These are phyloP conservation scores for Pongo pygmaeus DNA, from an alignment of 2,113 vertebrate genomes.

Conservation along the genomic window DNA sequence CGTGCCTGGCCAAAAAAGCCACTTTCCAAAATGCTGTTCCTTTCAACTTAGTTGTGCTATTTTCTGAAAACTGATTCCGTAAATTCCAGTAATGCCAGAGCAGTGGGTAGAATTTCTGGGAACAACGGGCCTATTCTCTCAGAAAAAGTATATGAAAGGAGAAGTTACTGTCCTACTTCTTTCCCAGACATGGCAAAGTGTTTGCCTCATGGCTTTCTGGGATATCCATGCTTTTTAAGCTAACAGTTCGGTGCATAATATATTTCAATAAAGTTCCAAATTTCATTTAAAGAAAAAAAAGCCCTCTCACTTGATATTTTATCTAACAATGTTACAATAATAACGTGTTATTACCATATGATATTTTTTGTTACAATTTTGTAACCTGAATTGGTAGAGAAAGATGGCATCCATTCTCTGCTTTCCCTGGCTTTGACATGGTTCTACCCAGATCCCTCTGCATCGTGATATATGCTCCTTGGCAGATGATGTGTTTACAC, in stretches of 20 bases:
- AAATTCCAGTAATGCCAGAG: not conserved
- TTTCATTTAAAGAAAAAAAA: conserved; percentile 8
- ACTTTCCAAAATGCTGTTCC: not conserved
- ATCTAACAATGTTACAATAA: not conserved
- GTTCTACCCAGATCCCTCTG: not conserved
- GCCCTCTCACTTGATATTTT: not conserved
- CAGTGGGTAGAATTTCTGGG: not conserved
- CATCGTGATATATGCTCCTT: not conserved
- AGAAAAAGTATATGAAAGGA: not conserved
- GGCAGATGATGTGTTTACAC: not conserved
- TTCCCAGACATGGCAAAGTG: not conserved
- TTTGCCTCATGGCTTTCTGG: not conserved
- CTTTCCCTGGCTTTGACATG: not conserved
- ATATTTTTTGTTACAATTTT: not conserved
- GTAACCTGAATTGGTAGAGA: not conserved
- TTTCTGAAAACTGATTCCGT: conserved; percentile 20
- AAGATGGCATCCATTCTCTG: not conserved
- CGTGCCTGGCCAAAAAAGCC: not conserved
- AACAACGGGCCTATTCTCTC: not conserved
- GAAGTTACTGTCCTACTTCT: not conserved
- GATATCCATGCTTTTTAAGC: not conserved
- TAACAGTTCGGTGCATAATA: not conserved
- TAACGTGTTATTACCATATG: not conserved
- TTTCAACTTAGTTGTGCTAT: not conserved
- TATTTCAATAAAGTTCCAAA: conserved; percentile 25